These are phyloP conservation scores for Leptobrachium ailaonicum DNA, from an alignment of 2,113 vertebrate species.

Conservation along the genomic window DNA sequence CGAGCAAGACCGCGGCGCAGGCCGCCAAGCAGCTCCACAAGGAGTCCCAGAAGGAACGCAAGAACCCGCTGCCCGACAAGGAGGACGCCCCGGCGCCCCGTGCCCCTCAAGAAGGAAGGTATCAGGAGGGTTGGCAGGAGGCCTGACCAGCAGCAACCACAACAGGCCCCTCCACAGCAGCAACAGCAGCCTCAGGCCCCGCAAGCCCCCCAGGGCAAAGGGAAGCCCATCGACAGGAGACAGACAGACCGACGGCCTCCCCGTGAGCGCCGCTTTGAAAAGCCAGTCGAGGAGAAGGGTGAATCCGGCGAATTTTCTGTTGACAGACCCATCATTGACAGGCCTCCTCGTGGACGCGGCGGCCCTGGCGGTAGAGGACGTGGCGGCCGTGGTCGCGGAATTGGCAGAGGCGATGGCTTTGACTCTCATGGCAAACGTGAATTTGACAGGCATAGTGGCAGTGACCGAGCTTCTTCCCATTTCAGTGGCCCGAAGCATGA, in stretches of 20 bases:
- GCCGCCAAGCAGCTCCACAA: constrained; percentile 83
- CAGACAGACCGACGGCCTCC: constrained; percentile 92
- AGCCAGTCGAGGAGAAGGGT: no score
- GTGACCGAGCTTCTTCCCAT: constrained; percentile 85
- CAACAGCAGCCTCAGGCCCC: constrained; percentile 65
- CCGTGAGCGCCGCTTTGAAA: constrained; percentile 89
- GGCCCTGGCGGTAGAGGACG: no score
- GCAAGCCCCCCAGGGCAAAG: no score
- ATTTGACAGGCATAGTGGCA: no score
- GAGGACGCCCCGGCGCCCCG: constrained; percentile 76
- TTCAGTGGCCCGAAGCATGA: constrained; percentile 95
- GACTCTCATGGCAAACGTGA: no score
- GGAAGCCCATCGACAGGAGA: no score
- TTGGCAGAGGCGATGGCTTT: constrained; percentile 90
- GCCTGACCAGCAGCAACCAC: no score
- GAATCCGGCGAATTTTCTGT: constrained; percentile 94
- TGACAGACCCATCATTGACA: constrained; percentile 86
- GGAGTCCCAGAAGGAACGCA: constrained; percentile 90
- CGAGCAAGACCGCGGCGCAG: constrained; percentile 80
- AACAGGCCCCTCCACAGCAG: constrained; percentile 78
- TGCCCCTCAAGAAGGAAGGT: constrained; percentile 85
- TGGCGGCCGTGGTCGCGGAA: constrained; percentile 85
- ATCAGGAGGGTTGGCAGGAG: no score
- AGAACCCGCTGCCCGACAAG: constrained; percentile 77
- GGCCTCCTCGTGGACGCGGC: no score